A percentile compares a stretch with the other conserved stretches of the same genome.
phyloP scores from a whole-genome alignment of 2,113 vertebrate species.

The Cyanoramphus novaezelandiae region DNA sequence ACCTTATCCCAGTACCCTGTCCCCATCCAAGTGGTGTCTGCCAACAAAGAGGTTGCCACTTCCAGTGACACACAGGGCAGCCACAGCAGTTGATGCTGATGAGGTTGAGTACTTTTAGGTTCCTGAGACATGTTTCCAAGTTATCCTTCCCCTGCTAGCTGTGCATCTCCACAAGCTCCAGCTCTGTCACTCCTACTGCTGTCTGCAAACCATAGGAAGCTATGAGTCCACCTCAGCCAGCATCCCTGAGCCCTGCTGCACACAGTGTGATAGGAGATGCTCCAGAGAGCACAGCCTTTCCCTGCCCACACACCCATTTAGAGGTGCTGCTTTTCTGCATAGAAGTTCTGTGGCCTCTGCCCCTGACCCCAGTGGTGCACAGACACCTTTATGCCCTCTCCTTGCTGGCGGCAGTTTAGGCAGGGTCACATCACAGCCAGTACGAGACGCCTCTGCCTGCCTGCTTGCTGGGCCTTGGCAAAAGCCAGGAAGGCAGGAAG shows the following conservation, averaged over 20 bases:
- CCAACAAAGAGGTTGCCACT: not conserved
- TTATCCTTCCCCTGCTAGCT: not conserved
- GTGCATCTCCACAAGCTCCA: not conserved
- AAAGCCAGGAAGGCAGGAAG: not conserved
- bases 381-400: not conserved
- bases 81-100: not conserved
- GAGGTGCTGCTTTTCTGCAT: not conserved
- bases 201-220: not conserved
- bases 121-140: not conserved
- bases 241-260: not conserved
- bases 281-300: not conserved
- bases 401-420: not conserved
- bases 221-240: not conserved
- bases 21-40: not conserved
- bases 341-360: not conserved
- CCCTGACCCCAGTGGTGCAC: too few species aligned
- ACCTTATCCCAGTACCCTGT: not conserved
- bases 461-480: not conserved
- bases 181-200: not conserved
- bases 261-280: not conserved
- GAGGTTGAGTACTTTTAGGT: not conserved
- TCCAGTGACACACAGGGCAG: not conserved
- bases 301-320: accelerated
- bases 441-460: not conserved
- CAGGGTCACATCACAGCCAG: not conserved